phyloP scores from a whole-genome alignment of 2,888 invertebrate genomes.

The Proisotoma minuta region DNA sequence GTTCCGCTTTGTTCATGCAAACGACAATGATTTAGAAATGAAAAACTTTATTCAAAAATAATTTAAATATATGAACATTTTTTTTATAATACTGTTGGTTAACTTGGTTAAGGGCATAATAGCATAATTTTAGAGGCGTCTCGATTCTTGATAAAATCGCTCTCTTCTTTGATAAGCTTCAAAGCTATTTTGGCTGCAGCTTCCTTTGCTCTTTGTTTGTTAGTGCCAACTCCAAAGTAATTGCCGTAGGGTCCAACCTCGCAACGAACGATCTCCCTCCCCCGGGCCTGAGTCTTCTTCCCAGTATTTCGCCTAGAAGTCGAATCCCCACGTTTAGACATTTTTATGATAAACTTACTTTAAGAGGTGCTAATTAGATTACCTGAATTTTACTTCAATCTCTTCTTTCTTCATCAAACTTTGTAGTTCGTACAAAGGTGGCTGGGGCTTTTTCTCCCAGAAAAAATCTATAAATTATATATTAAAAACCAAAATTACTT shows the following conservation, averaged over 20 bases:
- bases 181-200: slow-evolving; percentile 21
- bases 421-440: slow-evolving; percentile 2
- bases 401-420: not conserved
- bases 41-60: too few species aligned
- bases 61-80: too few species aligned
- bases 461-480: not conserved
- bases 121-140: slow-evolving; percentile 18
- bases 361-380: too few species aligned
- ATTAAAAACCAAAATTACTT: not conserved
- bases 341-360: too few species aligned
- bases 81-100: too few species aligned
- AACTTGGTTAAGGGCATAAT: too few species aligned
- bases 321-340: too few species aligned
- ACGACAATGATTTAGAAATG: too few species aligned
- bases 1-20: too few species aligned
- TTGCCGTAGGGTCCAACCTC: slow-evolving; percentile 13
- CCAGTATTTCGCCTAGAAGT: not conserved
- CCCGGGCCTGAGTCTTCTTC: not conserved
- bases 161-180: slow-evolving; percentile 24
- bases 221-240: slow-evolving; percentile 21
- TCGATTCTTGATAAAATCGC: slow-evolving; percentile 12
- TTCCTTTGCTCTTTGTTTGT: slow-evolving; percentile 5
- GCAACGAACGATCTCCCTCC: not conserved
- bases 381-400: slow-evolving; percentile 2
- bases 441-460: slow-evolving; percentile 8